Evolutionary conservation across 2,113 vertebrate genomes (phyloP).

Genomic region (Cnemophilus loriae): DNA sequence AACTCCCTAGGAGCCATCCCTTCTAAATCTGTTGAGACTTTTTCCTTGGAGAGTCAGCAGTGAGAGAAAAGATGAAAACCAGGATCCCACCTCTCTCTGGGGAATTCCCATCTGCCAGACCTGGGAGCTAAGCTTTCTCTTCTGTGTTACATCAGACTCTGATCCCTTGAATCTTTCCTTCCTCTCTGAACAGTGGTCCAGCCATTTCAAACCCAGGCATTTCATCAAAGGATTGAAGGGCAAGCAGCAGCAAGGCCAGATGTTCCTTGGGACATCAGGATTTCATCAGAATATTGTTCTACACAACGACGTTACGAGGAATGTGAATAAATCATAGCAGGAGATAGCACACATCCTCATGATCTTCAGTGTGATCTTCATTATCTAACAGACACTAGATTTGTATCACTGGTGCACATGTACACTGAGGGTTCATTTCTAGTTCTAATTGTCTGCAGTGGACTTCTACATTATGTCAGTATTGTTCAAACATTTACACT

Average conservation of each 20-base stretch:
- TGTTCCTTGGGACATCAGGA: neutral
- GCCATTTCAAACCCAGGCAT: neutral
- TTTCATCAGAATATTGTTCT: neutral
- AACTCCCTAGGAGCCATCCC: neutral
- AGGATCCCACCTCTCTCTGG: neutral
- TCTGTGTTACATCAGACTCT: neutral
- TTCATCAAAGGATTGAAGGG: neutral
- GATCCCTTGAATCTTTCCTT: neutral
- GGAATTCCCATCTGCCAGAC: neutral
- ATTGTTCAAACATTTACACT: conserved; percentile 16
- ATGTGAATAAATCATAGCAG: neutral
- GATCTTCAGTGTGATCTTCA: neutral
- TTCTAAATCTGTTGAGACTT: neutral
- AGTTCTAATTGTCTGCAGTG: neutral
- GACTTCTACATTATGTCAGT: neutral
- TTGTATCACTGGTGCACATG: neutral
- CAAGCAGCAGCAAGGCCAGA: neutral
- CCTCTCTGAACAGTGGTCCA: neutral
- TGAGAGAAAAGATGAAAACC: neutral
- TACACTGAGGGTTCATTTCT: neutral
- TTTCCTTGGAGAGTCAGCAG: neutral
- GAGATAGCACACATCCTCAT: neutral
- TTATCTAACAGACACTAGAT: neutral
- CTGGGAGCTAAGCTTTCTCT: neutral
- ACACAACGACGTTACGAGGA: neutral